Evolutionary conservation across 1,140 invertebrate genomes (phyloP).

Genomic region (Drosophila sechellia): DNA sequence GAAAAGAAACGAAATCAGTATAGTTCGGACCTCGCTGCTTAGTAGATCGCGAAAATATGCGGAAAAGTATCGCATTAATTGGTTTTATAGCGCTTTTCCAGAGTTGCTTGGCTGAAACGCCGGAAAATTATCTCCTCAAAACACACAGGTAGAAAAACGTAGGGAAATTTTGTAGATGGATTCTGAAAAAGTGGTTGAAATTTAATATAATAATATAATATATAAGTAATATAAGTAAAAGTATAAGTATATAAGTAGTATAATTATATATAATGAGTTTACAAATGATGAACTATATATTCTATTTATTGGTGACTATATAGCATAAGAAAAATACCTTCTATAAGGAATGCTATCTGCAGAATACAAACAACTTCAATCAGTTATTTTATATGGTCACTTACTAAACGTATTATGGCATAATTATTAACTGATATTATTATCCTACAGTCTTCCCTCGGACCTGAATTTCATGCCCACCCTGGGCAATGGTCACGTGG

Average conservation of each 20-base stretch:
- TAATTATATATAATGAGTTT: no score
- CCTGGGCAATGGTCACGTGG: conserved; percentile 86
- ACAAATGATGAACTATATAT: no score
- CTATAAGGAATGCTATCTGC: no score
- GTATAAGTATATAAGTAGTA: no score
- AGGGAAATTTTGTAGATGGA: not conserved
- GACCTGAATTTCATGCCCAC: conserved; percentile 86
- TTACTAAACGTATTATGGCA: not conserved
- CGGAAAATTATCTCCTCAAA: conserved; percentile 27
- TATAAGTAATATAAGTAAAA: no score
- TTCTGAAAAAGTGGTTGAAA: no score
- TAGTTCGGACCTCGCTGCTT: not conserved
- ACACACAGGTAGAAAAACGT: conserved; percentile 6
- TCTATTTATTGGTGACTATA: no score
- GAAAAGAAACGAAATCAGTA: conserved; percentile 22
- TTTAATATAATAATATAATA: no score
- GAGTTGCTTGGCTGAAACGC: not conserved
- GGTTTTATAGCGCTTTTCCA: conserved; percentile 6
- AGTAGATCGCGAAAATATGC: conserved; percentile 26
- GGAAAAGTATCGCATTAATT: conserved; percentile 5
- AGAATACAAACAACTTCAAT: no score
- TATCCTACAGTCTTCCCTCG: conserved; percentile 83
- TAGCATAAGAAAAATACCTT: no score
- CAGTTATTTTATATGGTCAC: no score
- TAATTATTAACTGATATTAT: not conserved